A percentile compares a stretch with the other conserved stretches of the same genome.
Conservation (phyloP, 2,797 vertebrate genomes). For the Sebastes aleutianus region DNA sequence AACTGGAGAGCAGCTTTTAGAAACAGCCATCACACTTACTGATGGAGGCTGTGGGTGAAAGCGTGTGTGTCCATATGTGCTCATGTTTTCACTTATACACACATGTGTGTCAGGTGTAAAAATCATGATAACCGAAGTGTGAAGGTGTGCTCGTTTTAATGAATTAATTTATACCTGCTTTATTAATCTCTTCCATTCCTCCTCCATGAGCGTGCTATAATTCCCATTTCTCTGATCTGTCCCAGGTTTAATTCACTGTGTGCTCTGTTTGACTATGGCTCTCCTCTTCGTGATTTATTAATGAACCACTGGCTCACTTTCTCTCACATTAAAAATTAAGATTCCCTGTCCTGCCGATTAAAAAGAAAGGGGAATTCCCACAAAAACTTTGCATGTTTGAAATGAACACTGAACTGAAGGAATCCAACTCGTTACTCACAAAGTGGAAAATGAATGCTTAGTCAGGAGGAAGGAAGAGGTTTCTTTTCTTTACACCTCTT, state of each 20-base stretch:
- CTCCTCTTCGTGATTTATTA: constrained; percentile 35
- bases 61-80: not conserved
- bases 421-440: not conserved
- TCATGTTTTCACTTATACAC: not conserved
- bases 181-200: constrained; percentile 31
- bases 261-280: constrained; percentile 22
- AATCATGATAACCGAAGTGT: not conserved
- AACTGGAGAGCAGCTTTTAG: constrained; percentile 9
- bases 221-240: constrained; percentile 34
- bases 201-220: constrained; percentile 2
- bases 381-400: not conserved
- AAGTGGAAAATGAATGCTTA: not conserved
- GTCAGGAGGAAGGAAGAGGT: not conserved
- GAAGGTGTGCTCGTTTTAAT: constrained; percentile 8
- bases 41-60: constrained; percentile 3
- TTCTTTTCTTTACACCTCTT: not conserved
- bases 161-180: not conserved
- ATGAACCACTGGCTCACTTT: constrained; percentile 17
- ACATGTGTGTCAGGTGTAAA: not conserved
- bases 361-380: not conserved
- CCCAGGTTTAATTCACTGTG: constrained; percentile 13
- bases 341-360: not conserved
- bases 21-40: constrained; percentile 7
- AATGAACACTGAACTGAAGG: not conserved
- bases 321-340: not conserved